Base-by-base conservation (phyloP, 2,113 vertebrate genomes). In the Oncorhynchus gorbuscha region DNA sequence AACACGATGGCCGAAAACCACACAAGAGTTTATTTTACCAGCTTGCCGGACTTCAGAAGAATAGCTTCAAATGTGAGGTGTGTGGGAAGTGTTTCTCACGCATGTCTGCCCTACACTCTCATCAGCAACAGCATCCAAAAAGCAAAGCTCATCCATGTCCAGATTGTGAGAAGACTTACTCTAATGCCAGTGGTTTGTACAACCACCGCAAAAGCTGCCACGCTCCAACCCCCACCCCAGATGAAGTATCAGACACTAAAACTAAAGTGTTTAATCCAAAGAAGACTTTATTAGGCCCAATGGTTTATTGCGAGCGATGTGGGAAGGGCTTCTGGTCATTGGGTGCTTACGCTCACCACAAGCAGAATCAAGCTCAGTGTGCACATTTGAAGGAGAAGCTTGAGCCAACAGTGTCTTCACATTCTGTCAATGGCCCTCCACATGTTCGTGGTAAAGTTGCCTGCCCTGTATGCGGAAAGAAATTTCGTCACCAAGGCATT, bases 321-420 rank as follows among this genome's bases (percentile, higher is more conserved):
- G 91, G 89, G 30, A 94, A 94, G 58, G 92, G 93, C 0, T 94
- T 94, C 83, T 94, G 94, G 94, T 94, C 94, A 49, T 74, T 91
- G 16, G 94, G 93, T 13, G 94, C 94, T 4, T 93, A 89, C 35
- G 89, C 88, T n/a, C 92, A 92, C 76, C 94, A 94, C 85, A 93
- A 90, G 76, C 93, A 93, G 84, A 89, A 85, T 81, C 90, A 84
- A 4, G 62, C 73, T 3, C 86, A 81, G 59, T 93, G 93, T 78
- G 55, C 81, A 20, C 88, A 91, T 51, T 72, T 87, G 24, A 89
- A 82, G 80, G 79, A 87, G 4, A 81, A 76, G 32, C 90, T 80
- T 48, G 86, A 84, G 4, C 35, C 59, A 0, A 11, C 70, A 0
- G 80, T 81, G 24, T 82, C 88, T 20, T 18, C 71, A 28, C 72